Evolutionary conservation across 2,113 vertebrate species (phyloP), one percentile per base, ranked within the genome.

Genomic region (Hepsetus odoe): DNA sequence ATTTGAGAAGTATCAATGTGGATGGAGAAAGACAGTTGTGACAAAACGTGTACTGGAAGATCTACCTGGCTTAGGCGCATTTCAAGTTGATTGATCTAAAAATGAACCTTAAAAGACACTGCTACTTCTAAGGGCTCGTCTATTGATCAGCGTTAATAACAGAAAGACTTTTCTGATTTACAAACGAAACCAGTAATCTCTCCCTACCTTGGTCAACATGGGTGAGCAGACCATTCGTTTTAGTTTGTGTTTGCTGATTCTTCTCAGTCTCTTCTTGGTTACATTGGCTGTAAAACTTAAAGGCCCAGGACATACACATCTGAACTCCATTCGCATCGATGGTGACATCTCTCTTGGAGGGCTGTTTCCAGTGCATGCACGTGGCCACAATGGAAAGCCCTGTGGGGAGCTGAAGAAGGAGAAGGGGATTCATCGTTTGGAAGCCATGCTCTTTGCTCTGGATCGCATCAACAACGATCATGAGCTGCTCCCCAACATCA

Each of bases 401-500:
- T 99, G 97, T 0, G 97, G 97, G 40, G 97, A 99, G 86, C 93
- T 99, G 46, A 99, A 99, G 90, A 99, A 99, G 87, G 97, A 99
- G 85, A 99, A 99, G 83, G 97, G 97, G 35, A 95, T 99, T 79
- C 97, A 99, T 74, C 93, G 97, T 55, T 89, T 99, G 82, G 97
- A 99, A 91, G 97, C 97, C 85, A 99, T 99, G 97, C 95, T 99
- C 24, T 99, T 98, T 1, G 97, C 97, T 18, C 88, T 99, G 87
- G 97, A 99, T 80, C 95, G 96, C 64, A 99, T 99, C 92, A 99
- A 99, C 91, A 98, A 98, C 18, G 97, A 99, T 89, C 93, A 95
- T 5, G 95, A 96, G 82, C 93, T 99, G 86, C 94, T 99, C 71
- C 97, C 97, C 71, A 99, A 98, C 88, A 97, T 99, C 92, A 98